Evolutionary conservation across 2,113 vertebrate species (phyloP), one percentile per base, ranked within the genome.

Genomic region (Canis aureus): DNA sequence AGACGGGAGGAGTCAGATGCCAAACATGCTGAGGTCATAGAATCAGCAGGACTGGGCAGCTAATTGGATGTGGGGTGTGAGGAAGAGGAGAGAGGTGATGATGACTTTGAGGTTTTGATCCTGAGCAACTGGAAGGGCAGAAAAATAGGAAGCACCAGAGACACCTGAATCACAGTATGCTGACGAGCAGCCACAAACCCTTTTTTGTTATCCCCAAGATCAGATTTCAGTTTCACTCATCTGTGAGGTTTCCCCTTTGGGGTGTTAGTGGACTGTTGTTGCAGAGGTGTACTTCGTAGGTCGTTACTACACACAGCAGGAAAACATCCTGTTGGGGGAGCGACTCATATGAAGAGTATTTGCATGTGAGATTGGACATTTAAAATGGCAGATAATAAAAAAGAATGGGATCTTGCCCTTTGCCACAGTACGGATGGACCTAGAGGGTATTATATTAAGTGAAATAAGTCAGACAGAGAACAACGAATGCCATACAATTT

Each of bases 91-190:
- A 85, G 11, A 32, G 74, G 71, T 88, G 51, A 82, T 82, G 91
- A 98, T 80, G 94, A 93, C 89, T 69, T 86, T n/a, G 81, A 91
- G 89, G n/a, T 97, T 97, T 97, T 16, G 0, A 91, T 83, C 55
- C 82, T 93, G 73, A 89, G 73, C 60, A 43, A 59, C 60, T 67
- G 43, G 55, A 95, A 91, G 9, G 60, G 51, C 22, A 12, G 66
- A 49, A 88, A 85, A 94, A 67, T 35, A 82, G 81, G 74, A 94
- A 91, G 82, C 43, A 5, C 25, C 6, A 16, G 78, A 85, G 76
- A 71, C 19, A 3, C 66, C 53, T 43, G 78, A 71, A 2, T 95
- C 91, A 87, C 55, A 67, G 57, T 55, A 22, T 11, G 23, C 38
- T 3, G 25, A 96, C n/a, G 53, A 53, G 32, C 57, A 51, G 9